phyloP scores from a whole-genome alignment of 2,113 vertebrate species.

The Zeus faber region DNA sequence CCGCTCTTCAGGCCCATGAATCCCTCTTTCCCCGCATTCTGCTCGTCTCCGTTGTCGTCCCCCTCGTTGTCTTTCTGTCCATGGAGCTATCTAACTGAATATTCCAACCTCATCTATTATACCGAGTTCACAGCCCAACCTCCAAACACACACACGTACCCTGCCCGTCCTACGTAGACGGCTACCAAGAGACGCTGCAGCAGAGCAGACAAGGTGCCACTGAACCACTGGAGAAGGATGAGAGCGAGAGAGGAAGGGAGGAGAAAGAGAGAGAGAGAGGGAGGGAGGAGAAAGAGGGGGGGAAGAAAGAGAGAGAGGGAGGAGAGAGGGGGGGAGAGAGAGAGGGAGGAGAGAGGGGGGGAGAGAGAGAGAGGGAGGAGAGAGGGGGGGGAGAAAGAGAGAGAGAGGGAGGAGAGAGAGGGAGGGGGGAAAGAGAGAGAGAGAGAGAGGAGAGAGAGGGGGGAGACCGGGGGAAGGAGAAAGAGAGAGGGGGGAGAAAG shows the following conservation, averaged over 20 bases:
- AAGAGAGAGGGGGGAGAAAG: not conserved
- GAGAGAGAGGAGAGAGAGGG: conserved; percentile 1
- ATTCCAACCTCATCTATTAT: too few species aligned
- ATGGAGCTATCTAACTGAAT: too few species aligned
- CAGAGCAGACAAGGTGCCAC: not conserved
- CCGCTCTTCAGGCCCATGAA: not conserved
- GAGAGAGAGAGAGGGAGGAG: not conserved
- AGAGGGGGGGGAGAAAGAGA: not conserved
- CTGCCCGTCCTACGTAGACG: too few species aligned
- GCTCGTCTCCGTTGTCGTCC: too few species aligned
- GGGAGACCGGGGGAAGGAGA: not conserved
- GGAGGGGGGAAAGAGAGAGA: not conserved
- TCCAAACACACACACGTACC: too few species aligned
- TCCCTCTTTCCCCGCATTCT: too few species aligned
- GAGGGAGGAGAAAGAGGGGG: not conserved
- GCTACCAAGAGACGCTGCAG: too few species aligned
- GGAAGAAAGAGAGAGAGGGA: not conserved
- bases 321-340: not conserved
- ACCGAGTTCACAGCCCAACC: too few species aligned
- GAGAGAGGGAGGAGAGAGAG: not conserved
- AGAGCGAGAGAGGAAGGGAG: not conserved
- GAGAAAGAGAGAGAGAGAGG: not conserved
- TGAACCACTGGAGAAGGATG: not conserved
- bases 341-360: not conserved
- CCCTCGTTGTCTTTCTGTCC: too few species aligned